A percentile compares a stretch with the other conserved stretches of the same genome.
Conservation (phyloP, 2,113 vertebrate species). For the Aptenodytes forsteri region DNA sequence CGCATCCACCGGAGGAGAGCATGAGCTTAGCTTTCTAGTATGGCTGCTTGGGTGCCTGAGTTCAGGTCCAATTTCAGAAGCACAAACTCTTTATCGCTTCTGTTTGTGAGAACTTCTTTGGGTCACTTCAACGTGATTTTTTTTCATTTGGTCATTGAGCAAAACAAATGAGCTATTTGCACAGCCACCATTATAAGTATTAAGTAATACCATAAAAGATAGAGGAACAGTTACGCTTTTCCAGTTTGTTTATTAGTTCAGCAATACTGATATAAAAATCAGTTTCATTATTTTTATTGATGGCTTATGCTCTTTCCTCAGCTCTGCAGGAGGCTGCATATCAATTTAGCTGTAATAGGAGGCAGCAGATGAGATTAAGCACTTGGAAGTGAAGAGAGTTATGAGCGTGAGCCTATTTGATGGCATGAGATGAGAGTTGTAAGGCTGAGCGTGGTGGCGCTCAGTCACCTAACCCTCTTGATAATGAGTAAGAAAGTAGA, state of each 20-base stretch:
- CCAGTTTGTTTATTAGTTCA: not conserved
- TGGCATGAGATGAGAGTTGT: not conserved
- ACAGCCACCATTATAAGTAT: not conserved
- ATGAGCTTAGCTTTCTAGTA: not conserved
- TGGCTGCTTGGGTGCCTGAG: not conserved
- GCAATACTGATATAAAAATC: not conserved
- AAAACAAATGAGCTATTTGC: not conserved
- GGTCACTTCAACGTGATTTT: not conserved
- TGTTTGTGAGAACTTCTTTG: not conserved
- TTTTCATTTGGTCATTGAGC: not conserved
- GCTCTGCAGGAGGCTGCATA: not conserved
- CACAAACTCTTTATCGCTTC: not conserved
- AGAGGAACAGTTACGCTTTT: not conserved
- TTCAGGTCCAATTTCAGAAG: not conserved
- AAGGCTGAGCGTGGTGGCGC: not conserved
- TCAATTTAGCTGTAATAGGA: not conserved
- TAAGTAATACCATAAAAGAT: not conserved
- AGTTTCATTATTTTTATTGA: not conserved
- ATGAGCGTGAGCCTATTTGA: not conserved
- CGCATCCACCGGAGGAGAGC: rapidly evolving
- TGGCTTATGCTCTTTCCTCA: not conserved
- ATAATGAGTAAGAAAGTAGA: not conserved
- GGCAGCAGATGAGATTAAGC: not conserved
- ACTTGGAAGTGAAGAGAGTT: not conserved
- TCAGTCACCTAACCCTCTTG: not conserved